Base-by-base conservation (phyloP, 2,797 vertebrate genomes). In the Phaenicophaeus curvirostris region DNA sequence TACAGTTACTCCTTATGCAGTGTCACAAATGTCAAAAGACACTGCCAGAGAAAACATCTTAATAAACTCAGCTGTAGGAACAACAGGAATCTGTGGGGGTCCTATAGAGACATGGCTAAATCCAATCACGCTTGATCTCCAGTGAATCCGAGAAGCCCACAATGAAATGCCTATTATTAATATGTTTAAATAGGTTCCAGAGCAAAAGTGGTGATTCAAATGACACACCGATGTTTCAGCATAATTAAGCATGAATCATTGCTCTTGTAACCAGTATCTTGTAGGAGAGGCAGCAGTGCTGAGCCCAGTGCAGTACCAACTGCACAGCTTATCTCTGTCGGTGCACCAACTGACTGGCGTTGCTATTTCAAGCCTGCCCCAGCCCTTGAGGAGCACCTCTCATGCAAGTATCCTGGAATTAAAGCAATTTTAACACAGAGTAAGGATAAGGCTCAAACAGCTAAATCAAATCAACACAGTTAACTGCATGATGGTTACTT, bases 191-290 rank as follows among this genome's bases (percentile, higher is more conserved):
- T 7, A 42, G 23, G 50, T 41, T 37, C 20, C 42, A 50, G 50
- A 24, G 24, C 27, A n/a, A n/a, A 54, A 65, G 10, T 1, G 8
- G 33, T 59, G 11, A 54, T 33, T 44, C 19, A 13, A 57, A 33
- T 2, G 2, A 21, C 46, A 65, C 16, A 13, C 4, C 53, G 35
- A 46, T 3, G 0, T 41, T 53, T 66, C 25, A 46, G 44, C 57
- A 27, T 42, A 63, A 35, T 31, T 42, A 55, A n/a, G 23, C 50
- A 21, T 6, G n/a, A 71, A 30, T 19, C 37, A 11, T 4, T 65
- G 88, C 27, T 73, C 54, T 28, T 16, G 59, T 41, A 21, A 10
- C 8, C 46, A 41, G 33, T 7, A 24, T 39, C 59, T 33, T 7
- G 3, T 3, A 31, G 51, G 41, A 31, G 30, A 74, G 20, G 31